These are phyloP conservation scores for Halcyon chelicuti DNA, from an alignment of 2,797 vertebrate species.

Conservation along the genomic window DNA sequence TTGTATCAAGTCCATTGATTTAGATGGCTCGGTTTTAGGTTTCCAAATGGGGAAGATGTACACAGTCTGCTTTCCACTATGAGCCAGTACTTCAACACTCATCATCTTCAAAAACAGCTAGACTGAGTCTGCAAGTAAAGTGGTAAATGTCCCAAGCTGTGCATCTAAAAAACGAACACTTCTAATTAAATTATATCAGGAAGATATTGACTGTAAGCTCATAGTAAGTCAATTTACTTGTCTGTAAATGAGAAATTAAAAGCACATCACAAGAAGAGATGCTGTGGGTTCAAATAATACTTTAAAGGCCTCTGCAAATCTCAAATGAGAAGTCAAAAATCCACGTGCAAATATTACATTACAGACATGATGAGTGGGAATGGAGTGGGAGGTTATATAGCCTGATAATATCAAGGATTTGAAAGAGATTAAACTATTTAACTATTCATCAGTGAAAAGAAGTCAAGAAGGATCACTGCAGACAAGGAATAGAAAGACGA, in stretches of 20 bases:
- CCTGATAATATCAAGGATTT: slow-evolving; percentile 42
- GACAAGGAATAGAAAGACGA: slow-evolving; percentile 32
- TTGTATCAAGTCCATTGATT: slow-evolving; percentile 27
- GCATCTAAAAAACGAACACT: background rate
- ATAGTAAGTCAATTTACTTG: background rate
- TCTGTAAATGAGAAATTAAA: slow-evolving; percentile 26
- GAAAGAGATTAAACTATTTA: slow-evolving; percentile 45
- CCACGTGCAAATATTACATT: background rate
- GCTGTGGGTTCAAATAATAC: background rate
- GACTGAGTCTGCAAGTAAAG: background rate
- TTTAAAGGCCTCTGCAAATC: background rate
- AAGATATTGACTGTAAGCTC: background rate
- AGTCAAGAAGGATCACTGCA: slow-evolving; percentile 47
- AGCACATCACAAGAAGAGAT: background rate
- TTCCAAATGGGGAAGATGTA: slow-evolving; percentile 21
- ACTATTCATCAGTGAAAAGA: slow-evolving; percentile 48
- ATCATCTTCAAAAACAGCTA: background rate
- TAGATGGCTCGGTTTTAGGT: slow-evolving; percentile 14
- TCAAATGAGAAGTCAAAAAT: slow-evolving; percentile 28
- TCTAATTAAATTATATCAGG: background rate
- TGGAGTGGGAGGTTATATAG: slow-evolving; percentile 58
- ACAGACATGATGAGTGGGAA: slow-evolving; percentile 26
- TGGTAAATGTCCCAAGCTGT: background rate
- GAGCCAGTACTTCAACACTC: slow-evolving; percentile 23
- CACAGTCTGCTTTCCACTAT: background rate